Base-by-base conservation (phyloP, 2,888 invertebrate genomes). In the Drosophila demipolita region DNA sequence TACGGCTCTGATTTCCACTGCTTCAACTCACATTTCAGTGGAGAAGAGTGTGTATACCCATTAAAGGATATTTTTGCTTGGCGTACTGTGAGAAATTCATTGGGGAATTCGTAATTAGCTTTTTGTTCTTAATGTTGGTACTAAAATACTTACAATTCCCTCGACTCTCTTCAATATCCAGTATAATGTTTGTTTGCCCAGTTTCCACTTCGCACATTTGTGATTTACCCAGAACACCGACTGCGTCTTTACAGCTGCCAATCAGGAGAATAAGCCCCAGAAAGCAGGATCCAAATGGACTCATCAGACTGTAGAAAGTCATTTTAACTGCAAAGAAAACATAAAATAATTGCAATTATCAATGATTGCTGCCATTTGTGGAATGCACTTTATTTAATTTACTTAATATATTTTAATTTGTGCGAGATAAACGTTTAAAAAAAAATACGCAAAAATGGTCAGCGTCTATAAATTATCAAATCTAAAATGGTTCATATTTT, bases 101-200 rank as follows among this genome's bases (percentile, higher is more conserved):
- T 5, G n/a, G 26, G 55, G 55, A 29, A 38, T 4, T n/a, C 35
- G 23, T 54, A 54, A 54, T 35, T 48, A 48, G 5, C 8, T 26
- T 26, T 26, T 53, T 32, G 1, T 33, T 45, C 23, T 45, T 45
- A 15, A 45, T 45, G 23, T 23, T 23, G 15, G 26, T 23, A 2
- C 6, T 54, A 15, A 32, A 12, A 52, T 83, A 96, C 97, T 97
- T 94, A 98, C 98, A 96, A 89, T 95, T 94, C 81, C 96, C 97
- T 93, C 96, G 94, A 92, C 98, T 98, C 93, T 98, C 98, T 93
- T 97, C 97, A 81, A 98, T 97, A 92, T 98, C 98, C 83, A 98
- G 94, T 89, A 98, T 97, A 78, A 98, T 97, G 92, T 97, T 98
- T 40, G 97, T 96, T 91, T 97, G 96, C 42, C 97, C 97, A 67